These are phyloP conservation scores for Drosophila yooni DNA, from an alignment of 2,888 invertebrate genomes.

Conservation along the genomic window DNA sequence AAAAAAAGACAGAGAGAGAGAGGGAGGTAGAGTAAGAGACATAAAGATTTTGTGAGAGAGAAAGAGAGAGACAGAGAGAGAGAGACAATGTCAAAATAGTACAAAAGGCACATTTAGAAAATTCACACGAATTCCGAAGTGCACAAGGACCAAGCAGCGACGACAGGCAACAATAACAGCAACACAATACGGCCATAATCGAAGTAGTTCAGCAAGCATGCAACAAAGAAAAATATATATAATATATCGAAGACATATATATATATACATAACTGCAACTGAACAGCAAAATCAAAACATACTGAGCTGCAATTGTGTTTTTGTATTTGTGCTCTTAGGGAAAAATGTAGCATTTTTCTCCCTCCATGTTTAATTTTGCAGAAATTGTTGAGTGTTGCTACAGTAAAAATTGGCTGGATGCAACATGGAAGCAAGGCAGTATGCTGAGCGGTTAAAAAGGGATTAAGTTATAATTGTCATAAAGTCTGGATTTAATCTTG, in stretches of 20 bases:
- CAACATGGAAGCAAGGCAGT: conserved; percentile 10
- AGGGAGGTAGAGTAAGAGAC: neutral
- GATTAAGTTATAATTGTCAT: conserved; percentile 20
- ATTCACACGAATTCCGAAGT: conserved; percentile 71
- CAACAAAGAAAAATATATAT: conserved; percentile 10
- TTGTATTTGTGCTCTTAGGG: conserved; percentile 2
- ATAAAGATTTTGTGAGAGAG: conserved; percentile 1
- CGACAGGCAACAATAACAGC: conserved; percentile 25
- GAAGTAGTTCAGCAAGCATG: conserved; percentile 58
- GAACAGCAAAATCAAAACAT: conserved; percentile 75
- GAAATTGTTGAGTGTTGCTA: conserved; percentile 29
- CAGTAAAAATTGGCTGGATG: conserved; percentile 33
- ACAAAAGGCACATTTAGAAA: conserved; percentile 69
- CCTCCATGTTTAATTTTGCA: conserved; percentile 33
- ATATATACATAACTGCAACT: conserved; percentile 51
- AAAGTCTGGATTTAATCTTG: neutral
- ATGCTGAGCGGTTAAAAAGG: conserved; percentile 11
- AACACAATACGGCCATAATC: conserved; percentile 58
- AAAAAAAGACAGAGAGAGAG: conserved; percentile 6
- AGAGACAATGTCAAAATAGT: conserved; percentile 25
- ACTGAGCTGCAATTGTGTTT: conserved; percentile 52
- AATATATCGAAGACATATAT: neutral
- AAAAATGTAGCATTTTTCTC: conserved; percentile 11
- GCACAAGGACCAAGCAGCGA: conserved; percentile 9
- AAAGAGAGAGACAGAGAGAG: neutral